Conservation (phyloP, 2,113 vertebrate genomes). For the Cygnus atratus region DNA sequence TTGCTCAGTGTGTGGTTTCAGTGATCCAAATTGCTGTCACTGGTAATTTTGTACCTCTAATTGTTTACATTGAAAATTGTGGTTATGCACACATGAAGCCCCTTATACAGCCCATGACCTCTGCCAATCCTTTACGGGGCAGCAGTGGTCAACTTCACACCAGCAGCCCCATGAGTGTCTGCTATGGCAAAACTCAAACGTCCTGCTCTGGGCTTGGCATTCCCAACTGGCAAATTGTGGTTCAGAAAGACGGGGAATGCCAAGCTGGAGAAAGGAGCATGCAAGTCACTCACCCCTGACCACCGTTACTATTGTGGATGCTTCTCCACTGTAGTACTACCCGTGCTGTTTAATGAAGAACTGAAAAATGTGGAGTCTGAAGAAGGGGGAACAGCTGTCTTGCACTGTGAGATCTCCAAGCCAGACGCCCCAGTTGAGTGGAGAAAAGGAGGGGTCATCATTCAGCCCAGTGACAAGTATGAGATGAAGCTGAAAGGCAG, state of each 20-base stretch:
- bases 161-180: fast-evolving
- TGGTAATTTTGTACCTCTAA: not conserved
- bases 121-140: not conserved
- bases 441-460: slow-evolving; percentile 84
- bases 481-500: slow-evolving; percentile 81
- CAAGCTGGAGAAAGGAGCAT: not conserved
- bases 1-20: not conserved
- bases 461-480: slow-evolving; percentile 82
- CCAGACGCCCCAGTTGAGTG: slow-evolving; percentile 78
- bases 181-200: not conserved
- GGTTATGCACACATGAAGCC: fast-evolving
- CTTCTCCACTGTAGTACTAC: slow-evolving; percentile 73
- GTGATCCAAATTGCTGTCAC: not conserved
- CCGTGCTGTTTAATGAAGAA: slow-evolving; percentile 81
- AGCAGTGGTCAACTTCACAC: not conserved
- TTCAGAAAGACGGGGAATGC: not conserved
- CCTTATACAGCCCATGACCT: not conserved
- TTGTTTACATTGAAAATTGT: not conserved
- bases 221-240: not conserved
- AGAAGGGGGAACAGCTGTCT: slow-evolving; percentile 78
- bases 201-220: not conserved
- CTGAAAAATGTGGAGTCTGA: slow-evolving; percentile 80
- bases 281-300: not conserved
- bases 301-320: not conserved
- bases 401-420: slow-evolving; percentile 85